Percentiles rank a stretch among this genome's conserved stretches.
Conservation (phyloP, 1,140 invertebrate species). For the Atta colombica region DNA sequence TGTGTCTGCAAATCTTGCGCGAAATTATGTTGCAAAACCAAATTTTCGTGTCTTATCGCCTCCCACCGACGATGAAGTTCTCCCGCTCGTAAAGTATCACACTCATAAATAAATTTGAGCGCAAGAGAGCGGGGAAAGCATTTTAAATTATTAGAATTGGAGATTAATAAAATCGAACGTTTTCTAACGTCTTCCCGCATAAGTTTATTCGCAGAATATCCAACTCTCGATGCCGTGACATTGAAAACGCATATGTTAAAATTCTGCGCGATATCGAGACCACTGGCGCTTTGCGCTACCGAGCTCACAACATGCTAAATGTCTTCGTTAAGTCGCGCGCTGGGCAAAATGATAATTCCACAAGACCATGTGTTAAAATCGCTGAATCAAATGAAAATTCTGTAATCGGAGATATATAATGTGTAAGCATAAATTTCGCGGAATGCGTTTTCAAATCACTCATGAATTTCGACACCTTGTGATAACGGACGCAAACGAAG, state of each 20-base stretch:
- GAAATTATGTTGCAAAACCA: neutral
- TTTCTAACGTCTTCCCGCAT: slow-evolving; percentile 21
- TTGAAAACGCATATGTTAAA: neutral
- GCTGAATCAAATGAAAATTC: neutral
- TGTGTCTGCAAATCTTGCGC: neutral
- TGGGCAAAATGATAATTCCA: neutral
- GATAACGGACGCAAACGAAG: neutral
- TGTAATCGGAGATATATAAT: neutral
- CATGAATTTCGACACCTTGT: neutral
- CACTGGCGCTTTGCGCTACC: neutral
- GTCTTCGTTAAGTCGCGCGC: neutral
- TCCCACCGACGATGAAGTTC: neutral
- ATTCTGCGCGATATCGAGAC: neutral
- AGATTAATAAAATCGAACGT: slow-evolving; percentile 66
- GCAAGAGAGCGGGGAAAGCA: no score
- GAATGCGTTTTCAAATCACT: neutral
- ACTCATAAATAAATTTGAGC: no score
- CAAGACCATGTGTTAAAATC: neutral
- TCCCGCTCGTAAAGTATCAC: no score
- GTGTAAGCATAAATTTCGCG: neutral
- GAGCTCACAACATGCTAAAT: neutral
- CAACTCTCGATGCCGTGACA: neutral
- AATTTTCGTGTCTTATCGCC: neutral
- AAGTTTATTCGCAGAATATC: slow-evolving; percentile 39
- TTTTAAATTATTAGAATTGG: slow-evolving; percentile 15